A percentile compares a stretch with the other conserved stretches of the same genome.
Conservation (phyloP, 2,888 invertebrate genomes). For the Ommatoiulus sabulosus region DNA sequence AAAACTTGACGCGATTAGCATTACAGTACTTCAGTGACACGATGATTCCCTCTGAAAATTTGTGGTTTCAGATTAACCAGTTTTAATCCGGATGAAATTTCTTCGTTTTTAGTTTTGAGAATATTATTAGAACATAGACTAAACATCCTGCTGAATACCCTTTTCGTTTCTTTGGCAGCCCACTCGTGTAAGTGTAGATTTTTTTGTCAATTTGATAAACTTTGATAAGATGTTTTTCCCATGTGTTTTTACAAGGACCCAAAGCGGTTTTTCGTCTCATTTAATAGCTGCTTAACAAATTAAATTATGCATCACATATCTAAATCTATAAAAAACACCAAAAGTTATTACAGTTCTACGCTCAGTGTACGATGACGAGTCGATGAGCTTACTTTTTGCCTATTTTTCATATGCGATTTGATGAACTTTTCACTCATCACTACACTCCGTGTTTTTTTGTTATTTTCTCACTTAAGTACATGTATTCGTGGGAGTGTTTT, state of each 20-base stretch:
- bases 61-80: too few species aligned
- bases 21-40: too few species aligned
- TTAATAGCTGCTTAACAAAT: background rate
- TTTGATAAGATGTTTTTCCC: background rate
- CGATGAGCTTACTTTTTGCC: background rate
- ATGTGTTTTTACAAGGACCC: background rate
- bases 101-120: too few species aligned
- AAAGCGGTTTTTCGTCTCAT: background rate
- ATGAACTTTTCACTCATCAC: background rate
- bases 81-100: too few species aligned
- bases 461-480: background rate
- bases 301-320: background rate
- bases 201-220: background rate
- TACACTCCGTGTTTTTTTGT: background rate
- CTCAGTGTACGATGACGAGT: background rate
- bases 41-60: too few species aligned
- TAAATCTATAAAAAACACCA: background rate
- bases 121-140: background rate
- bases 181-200: background rate
- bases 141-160: background rate
- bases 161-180: background rate
- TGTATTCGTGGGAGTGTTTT: background rate
- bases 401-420: background rate
- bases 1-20: too few species aligned
- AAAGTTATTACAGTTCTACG: background rate